phyloP scores from a whole-genome alignment of 2,888 invertebrate genomes.

The Plutella xylostella region DNA sequence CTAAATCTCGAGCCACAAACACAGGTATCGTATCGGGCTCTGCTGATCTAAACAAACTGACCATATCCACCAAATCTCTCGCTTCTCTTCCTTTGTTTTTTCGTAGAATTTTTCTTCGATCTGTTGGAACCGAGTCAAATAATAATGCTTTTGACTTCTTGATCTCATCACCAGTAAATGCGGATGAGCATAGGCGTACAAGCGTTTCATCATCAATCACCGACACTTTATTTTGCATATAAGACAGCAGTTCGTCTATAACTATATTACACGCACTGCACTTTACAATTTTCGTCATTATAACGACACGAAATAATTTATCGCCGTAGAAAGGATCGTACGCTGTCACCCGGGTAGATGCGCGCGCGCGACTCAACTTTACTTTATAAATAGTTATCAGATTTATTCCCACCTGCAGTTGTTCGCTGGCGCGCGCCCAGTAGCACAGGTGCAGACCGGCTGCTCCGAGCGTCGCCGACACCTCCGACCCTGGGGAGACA shows the following conservation, averaged over 20 bases:
- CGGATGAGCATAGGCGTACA: background rate
- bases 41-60: background rate
- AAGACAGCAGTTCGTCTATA: background rate
- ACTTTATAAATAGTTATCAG: no score
- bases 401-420: no score
- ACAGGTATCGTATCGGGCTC: background rate
- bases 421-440: slow-evolving; percentile 94
- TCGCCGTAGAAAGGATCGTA: no score
- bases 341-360: no score
- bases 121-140: background rate
- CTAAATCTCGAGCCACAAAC: slow-evolving; percentile 1
- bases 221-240: background rate
- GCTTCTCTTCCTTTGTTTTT: background rate
- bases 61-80: background rate
- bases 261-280: background rate
- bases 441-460: slow-evolving; percentile 90
- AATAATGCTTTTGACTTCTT: background rate
- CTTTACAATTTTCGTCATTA: background rate
- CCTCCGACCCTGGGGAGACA: slow-evolving; percentile 61
- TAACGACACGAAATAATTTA: no score
- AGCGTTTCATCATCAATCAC: slow-evolving; percentile 2
- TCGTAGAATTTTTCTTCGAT: background rate
- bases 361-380: no score
- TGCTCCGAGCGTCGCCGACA: slow-evolving; percentile 81
- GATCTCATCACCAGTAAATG: background rate